Conservation (phyloP, 2,888 invertebrate species). For the Latrodectus hesperus region DNA sequence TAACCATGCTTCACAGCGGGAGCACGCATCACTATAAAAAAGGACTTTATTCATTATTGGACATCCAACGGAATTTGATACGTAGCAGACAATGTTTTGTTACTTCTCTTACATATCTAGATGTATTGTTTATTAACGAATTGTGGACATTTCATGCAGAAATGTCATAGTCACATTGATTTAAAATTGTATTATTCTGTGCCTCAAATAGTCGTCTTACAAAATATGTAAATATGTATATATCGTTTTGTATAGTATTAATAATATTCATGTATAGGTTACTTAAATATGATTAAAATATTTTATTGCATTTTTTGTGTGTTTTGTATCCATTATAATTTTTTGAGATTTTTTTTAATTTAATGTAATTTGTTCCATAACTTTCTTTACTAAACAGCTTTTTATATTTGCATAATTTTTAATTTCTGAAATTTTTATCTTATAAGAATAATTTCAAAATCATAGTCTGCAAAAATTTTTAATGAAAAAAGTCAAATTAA, state of each 20-base stretch:
- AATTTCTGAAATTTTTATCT: too few relatives aligned
- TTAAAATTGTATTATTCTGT: slow-evolving; percentile 28
- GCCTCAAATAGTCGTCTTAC: slow-evolving; percentile 47
- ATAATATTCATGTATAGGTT: slow-evolving; percentile 58
- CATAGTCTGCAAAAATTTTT: too few relatives aligned
- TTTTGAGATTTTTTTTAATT: neutral
- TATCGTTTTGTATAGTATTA: slow-evolving; percentile 64
- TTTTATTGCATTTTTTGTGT: slow-evolving; percentile 33
- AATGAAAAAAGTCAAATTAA: too few relatives aligned
- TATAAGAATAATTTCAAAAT: too few relatives aligned
- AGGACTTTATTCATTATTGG: neutral
- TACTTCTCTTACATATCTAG: slow-evolving; percentile 3
- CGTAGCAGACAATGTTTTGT: slow-evolving; percentile 41
- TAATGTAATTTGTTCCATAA: neutral
- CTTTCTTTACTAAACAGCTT: neutral
- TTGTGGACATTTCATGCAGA: slow-evolving; percentile 11
- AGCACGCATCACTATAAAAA: slow-evolving; percentile 20
- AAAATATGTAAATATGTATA: slow-evolving; percentile 66
- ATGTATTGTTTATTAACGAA: slow-evolving; percentile 1
- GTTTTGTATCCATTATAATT: too few relatives aligned
- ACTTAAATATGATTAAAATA: slow-evolving; percentile 61
- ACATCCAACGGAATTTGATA: slow-evolving; percentile 44
- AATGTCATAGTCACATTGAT: slow-evolving; percentile 46
- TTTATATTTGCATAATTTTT: too few relatives aligned
- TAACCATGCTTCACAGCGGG: slow-evolving; percentile 19